Base-by-base conservation (phyloP, 2,888 invertebrate species). In the Euzophera pinguis region DNA sequence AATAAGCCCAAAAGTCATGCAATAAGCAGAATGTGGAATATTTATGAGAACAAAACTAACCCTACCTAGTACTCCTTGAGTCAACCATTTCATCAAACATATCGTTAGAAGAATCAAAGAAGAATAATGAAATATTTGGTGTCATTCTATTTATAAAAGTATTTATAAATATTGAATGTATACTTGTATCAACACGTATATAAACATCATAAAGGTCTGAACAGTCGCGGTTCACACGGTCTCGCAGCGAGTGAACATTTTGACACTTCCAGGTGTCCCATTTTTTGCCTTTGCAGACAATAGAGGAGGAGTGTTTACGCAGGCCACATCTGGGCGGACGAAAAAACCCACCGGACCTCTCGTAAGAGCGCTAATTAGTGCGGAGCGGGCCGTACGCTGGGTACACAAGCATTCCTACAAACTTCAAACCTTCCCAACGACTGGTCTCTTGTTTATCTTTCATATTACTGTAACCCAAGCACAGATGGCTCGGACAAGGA, bases 221-320 rank as follows among this genome's bases (percentile, higher is more conserved):
- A 58, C 62, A 59, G 49, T 63, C 61, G 72, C 67, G 75, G 74
- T 87, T 87, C 86, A 84, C 87, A 87, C 87, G 86, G 75, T 67
- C 78, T 22, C 81, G 75, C 83, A 78, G 74, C 69, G 78, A 81
- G 86, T 85, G 89, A 89, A 89, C 87, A 86, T 82, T 89, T 88
- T 89, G 88, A 89, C 89, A 90, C 89, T 78, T 89, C 88, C 89
- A 90, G 90, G 89, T 90, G 89, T 88, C 78, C 80, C 66, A 77
- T 85, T 90, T 90, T 90, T 90, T 88, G 81, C 77, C 61, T 64
- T 57, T 62, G 62, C 76, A 72, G 73, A 85, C 86, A 84, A 87
- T 80, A 72, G 78, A 63, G 66, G 75, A 71, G 77, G 67, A 61
- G 66, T 82, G 78, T 84, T 86, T 89, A 72, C 81, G 75, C 78